Evolutionary conservation across 1,140 invertebrate genomes (phyloP).

Genomic region (Tribolium madens): DNA sequence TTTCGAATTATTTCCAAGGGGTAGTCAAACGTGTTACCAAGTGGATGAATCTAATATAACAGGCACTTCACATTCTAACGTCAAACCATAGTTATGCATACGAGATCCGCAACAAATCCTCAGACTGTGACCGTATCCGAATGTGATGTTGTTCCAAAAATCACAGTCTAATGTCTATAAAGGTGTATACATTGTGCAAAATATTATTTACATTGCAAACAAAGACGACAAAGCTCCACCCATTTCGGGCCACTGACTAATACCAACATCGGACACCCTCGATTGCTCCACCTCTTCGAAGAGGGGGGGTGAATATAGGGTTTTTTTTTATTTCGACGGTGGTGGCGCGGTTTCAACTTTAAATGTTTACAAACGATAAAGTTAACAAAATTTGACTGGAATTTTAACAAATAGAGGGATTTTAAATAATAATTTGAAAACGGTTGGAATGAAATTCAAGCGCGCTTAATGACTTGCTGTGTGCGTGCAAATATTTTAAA

Average conservation of each 20-base stretch:
- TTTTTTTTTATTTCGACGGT: slow-evolving; percentile 4
- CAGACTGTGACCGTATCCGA: slow-evolving; percentile 53
- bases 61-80: slow-evolving; percentile 60
- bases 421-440: not conserved
- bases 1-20: slow-evolving; percentile 61
- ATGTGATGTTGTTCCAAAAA: no score
- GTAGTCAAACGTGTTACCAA: slow-evolving; percentile 58
- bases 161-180: slow-evolving; percentile 61
- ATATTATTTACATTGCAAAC: slow-evolving; percentile 66
- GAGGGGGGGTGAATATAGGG: slow-evolving; percentile 28
- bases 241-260: slow-evolving; percentile 64
- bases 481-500: no score
- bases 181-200: slow-evolving; percentile 66
- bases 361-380: slow-evolving; percentile 19
- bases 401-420: not conserved
- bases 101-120: slow-evolving; percentile 51
- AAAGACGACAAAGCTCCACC: slow-evolving; percentile 62
- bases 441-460: not conserved
- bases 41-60: slow-evolving; percentile 63
- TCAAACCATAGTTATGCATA: slow-evolving; percentile 64
- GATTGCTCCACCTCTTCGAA: slow-evolving; percentile 48
- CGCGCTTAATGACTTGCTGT: not conserved
- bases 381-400: not conserved
- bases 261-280: slow-evolving; percentile 60
- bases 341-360: not conserved